Conservation (phyloP, 30 jellyfish, hydroid and myxozoan genomes). For the Rhopilema esculentum region DNA sequence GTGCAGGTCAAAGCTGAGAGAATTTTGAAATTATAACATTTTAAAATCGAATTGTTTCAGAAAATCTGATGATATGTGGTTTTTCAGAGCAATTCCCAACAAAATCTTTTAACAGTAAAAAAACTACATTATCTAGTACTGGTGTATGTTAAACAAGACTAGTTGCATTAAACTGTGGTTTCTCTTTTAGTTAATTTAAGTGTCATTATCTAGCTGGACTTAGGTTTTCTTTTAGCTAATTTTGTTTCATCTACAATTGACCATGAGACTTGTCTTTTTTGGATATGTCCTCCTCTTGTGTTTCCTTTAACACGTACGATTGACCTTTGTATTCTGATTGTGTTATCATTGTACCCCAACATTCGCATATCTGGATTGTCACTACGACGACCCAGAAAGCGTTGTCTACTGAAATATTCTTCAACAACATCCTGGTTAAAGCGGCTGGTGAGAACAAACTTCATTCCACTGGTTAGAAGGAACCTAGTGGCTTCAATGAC, state of each 20-base stretch:
- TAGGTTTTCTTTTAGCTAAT: background rate
- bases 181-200: background rate
- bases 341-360: constrained; percentile 45
- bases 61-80: background rate
- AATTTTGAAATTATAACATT: background rate
- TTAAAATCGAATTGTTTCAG: background rate
- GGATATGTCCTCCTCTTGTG: constrained; percentile 47
- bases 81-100: background rate
- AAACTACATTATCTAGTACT: background rate
- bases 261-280: constrained; percentile 40
- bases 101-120: background rate
- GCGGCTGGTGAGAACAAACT: constrained; percentile 40
- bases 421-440: constrained; percentile 62
- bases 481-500: constrained; percentile 44
- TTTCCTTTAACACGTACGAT: constrained; percentile 51
- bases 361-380: constrained; percentile 58
- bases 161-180: background rate
- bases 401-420: constrained; percentile 64
- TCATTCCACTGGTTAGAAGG: constrained; percentile 36
- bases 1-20: background rate
- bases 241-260: constrained; percentile 8
- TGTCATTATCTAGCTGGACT: background rate
- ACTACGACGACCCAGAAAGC: constrained; percentile 45
- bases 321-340: constrained; percentile 5
- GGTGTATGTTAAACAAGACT: background rate